Percentiles rank a stretch among this genome's conserved stretches.
Evolutionary conservation across 2,888 invertebrate species (phyloP).

Genomic region (Lathronympha strigana): DNA sequence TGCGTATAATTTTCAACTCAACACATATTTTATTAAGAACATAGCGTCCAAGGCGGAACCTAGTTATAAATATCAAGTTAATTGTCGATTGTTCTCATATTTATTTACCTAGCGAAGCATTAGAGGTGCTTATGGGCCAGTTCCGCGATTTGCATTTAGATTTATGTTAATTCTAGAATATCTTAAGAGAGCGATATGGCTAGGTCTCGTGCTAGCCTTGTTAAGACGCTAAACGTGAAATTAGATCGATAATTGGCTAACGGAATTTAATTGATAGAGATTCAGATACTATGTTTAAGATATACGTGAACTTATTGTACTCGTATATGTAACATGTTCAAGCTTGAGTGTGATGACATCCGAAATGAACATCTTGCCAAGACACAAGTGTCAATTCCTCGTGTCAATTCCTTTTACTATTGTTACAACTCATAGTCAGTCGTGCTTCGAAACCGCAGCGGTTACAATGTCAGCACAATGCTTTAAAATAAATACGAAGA

Average conservation of each 20-base stretch:
- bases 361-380: too few relatives aligned
- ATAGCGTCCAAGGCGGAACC: constrained; percentile 20
- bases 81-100: constrained; percentile 54
- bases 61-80: constrained; percentile 45
- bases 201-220: background rate
- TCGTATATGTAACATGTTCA: too few relatives aligned
- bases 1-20: background rate
- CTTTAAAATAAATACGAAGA: background rate
- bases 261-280: too few relatives aligned
- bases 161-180: constrained; percentile 44
- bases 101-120: constrained; percentile 47
- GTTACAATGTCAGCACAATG: background rate
- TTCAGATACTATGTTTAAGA: too few relatives aligned
- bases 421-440: too few relatives aligned
- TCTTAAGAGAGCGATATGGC: constrained; percentile 37
- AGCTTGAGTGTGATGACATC: too few relatives aligned
- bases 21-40: background rate
- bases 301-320: too few relatives aligned
- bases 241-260: background rate
- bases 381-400: too few relatives aligned
- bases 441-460: too few relatives aligned
- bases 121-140: constrained; percentile 48
- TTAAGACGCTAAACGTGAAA: background rate
- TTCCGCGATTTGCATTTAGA: constrained; percentile 47
- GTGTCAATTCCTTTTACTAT: too few relatives aligned